Evolutionary conservation across 1,140 invertebrate genomes (phyloP), one percentile per base, ranked within the genome.

Genomic region (Maniola jurtina): DNA sequence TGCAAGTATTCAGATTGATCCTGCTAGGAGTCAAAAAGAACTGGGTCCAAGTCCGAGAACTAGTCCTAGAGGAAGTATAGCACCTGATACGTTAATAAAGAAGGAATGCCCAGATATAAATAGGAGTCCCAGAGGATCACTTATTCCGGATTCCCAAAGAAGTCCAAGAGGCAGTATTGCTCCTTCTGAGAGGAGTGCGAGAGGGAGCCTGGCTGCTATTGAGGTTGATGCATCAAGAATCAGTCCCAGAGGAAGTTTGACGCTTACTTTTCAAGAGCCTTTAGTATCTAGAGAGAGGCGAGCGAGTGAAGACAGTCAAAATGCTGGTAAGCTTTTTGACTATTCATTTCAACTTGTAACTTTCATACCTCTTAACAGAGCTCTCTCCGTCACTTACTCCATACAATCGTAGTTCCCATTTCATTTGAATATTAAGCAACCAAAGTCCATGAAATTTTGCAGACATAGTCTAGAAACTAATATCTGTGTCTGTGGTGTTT

Each of bases 131-230:
- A 81, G 94, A 56, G 94, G 94, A 6, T 94, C 94, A 14, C 92
- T 95, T 38, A 89, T 84, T 3, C 91, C 92, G 2, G 93, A 92
- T 52, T 84, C 77, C 11, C 92, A 91, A 66, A 91, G 92, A 60
- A 94, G 94, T 86, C 92, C 94, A 8, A 79, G 93, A 65, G 93
- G 93, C 0, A 94, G 92, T 70, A 91, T 94, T 40, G 86, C 91
- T 68, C 66, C 87, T 67, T 64, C 86, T 36, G 88, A 92, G 79
- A 60, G 86, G 81, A 73, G 92, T 73, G 86, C 83, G 0, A 72
- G 93, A 60, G 88, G 92, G 15, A 92, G 92, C 75, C 74, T 92
- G 34, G 86, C 88, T 83, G 61, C 93, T 2, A 85, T 84, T 11
- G 91, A 92, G 0, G 70, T 88, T 36, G 89, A 92, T 25, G 88